Base-by-base conservation (phyloP, 2,113 vertebrate species). In the Scophthalmus maximus region DNA sequence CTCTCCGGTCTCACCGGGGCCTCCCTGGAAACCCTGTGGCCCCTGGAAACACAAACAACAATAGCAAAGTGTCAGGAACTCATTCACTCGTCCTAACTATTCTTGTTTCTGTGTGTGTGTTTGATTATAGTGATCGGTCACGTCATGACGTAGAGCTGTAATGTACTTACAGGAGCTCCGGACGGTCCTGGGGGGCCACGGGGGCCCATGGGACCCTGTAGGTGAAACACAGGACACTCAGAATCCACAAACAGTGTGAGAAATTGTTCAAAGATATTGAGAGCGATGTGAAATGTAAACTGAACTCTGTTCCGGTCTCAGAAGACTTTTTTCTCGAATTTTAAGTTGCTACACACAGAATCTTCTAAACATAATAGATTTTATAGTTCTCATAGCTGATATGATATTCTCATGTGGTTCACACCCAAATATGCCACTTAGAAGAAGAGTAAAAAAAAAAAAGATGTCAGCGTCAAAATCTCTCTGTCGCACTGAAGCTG, bases 11-110 rank as follows among this genome's bases (percentile, higher is more conserved):
- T 98, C 97, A 9, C 97, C 97, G 9, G 95, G 95, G 77, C 82
- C 91, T 79, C 97, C 97, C 93, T 98, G 97, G 93, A 98, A 98
- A 89, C 97, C 97, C 92, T 98, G 97, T 84, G 97, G 96, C 23
- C 97, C 97, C 97, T 98, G 53, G 22, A 60, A 30, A 26, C 55
- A 60, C 18, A 68, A 79, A 78, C 20, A 2, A 68, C 20, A 87
- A 38, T n/a, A 66, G 22, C 18, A 55, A 25, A 70, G 8, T 8
- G 25, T 85, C 47, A 60, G 12, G 10, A 18, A 79, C 42, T 51
- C 61, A 17, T 44, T 32, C 4, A 57, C 42, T 40, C 9, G 68
- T 30, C n/a, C 10, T 25, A 56, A n/a, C 17, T 20, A 22, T 23
- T 40, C 14, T 5, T 55, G 10, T 23, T 6, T 5, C 6, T n/a